A percentile compares a stretch with the other conserved stretches of the same genome.
These are phyloP conservation scores for Epizoanthus stellaris DNA, from an alignment of 92 coral and sea anemone species.

Conservation along the genomic window DNA sequence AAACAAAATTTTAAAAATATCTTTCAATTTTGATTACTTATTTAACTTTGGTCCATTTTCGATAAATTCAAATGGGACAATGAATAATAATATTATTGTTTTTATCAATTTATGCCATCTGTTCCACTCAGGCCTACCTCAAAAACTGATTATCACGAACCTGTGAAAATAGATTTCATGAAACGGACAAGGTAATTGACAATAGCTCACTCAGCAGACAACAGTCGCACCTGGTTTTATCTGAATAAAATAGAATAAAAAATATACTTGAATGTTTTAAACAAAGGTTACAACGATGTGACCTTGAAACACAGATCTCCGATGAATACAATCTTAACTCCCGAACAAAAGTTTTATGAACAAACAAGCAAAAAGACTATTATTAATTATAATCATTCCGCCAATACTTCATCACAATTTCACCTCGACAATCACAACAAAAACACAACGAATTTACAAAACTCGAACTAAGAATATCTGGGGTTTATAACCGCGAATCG, in stretches of 20 bases:
- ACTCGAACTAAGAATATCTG: slow-evolving; percentile 11
- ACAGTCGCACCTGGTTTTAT: no score
- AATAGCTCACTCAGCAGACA: slow-evolving; percentile 9
- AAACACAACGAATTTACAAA: neutral
- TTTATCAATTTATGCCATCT: neutral
- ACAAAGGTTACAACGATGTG: neutral
- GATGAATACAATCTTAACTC: neutral
- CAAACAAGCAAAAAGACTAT: neutral
- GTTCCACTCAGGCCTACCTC: neutral
- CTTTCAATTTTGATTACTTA: neutral
- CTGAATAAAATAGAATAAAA: neutral
- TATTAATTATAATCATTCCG: neutral
- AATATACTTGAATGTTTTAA: neutral
- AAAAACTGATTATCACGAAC: neutral
- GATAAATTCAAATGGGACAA: neutral
- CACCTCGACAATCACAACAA: neutral
- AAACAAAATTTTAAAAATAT: neutral
- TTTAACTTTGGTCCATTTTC: neutral
- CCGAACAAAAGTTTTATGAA: neutral
- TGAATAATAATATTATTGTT: neutral
- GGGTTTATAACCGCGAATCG: neutral
- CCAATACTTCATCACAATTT: slow-evolving; percentile 12
- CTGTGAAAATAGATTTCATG: neutral
- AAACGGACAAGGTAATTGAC: slow-evolving; percentile 13
- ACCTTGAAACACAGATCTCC: neutral